Percentiles rank a stretch among this genome's conserved stretches.
phyloP scores from a whole-genome alignment of 2,888 invertebrate species.

The Apamea anceps region DNA sequence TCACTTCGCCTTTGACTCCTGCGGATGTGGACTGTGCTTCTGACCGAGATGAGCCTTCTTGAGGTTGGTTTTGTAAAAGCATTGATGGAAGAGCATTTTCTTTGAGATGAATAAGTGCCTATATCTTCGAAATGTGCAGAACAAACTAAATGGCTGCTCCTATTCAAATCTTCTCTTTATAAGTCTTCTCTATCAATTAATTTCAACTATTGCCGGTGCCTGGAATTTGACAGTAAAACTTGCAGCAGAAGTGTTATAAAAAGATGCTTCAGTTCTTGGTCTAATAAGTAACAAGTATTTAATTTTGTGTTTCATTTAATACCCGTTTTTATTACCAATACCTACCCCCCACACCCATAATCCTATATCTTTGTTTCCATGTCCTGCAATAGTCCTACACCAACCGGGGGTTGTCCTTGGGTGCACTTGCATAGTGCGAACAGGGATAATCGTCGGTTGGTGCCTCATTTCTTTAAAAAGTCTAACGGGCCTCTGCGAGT shows the following conservation, averaged over 20 bases:
- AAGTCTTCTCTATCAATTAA: constrained; percentile 2
- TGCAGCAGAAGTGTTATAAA: neutral
- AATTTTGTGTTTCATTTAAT: neutral
- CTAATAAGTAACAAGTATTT: neutral
- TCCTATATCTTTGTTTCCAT: too few species aligned
- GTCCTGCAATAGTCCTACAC: too few species aligned
- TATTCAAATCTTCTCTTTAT: neutral
- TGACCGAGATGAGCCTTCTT: neutral
- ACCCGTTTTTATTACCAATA: neutral
- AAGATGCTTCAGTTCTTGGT: neutral
- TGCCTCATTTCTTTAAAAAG: too few species aligned
- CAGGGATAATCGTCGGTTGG: too few species aligned
- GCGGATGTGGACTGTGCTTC: neutral
- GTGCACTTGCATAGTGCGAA: too few species aligned
- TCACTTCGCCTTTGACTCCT: neutral
- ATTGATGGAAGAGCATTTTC: neutral
- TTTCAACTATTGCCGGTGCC: neutral
- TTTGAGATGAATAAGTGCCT: neutral
- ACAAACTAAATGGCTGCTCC: neutral
- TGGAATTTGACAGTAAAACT: neutral
- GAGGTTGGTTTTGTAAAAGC: neutral
- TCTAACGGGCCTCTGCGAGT: too few species aligned
- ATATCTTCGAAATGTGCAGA: constrained; percentile 5
- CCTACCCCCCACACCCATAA: too few species aligned
- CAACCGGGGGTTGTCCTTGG: too few species aligned